Conservation (phyloP, 2,113 vertebrate species). For the Hippocampus comes region DNA sequence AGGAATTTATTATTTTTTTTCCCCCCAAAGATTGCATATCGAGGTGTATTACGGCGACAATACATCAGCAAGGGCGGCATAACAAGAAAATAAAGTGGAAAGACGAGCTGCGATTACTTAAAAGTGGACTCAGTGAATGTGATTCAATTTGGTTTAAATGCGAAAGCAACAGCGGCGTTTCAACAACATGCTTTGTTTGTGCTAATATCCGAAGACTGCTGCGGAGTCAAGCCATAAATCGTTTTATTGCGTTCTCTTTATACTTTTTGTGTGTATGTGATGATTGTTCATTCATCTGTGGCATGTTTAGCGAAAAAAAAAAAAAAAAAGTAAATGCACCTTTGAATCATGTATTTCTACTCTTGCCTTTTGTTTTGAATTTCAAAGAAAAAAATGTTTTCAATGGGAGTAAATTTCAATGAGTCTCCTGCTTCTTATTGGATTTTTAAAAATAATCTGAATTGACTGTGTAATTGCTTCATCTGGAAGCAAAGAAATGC, state of each 20-base stretch:
- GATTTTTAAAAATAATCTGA: background rate
- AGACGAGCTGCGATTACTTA: constrained; percentile 1
- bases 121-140: constrained; percentile 3
- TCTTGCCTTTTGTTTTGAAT: background rate
- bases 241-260: background rate
- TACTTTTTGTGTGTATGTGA: background rate
- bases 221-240: background rate
- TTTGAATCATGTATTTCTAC: background rate
- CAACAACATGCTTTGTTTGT: constrained; percentile 6
- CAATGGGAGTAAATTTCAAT: background rate
- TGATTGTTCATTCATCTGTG: background rate
- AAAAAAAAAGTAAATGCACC: background rate
- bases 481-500: background rate
- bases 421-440: background rate
- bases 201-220: background rate
- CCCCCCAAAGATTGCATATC: constrained; percentile 6
- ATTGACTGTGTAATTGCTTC: background rate
- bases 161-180: background rate
- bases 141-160: background rate
- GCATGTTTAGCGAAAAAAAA: background rate
- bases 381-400: background rate
- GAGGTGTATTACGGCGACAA: constrained; percentile 5
- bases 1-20: background rate
- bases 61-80: constrained; percentile 4
- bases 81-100: constrained; percentile 7